phyloP scores from a whole-genome alignment of 1,140 invertebrate species.

The Glossosoma conforme region DNA sequence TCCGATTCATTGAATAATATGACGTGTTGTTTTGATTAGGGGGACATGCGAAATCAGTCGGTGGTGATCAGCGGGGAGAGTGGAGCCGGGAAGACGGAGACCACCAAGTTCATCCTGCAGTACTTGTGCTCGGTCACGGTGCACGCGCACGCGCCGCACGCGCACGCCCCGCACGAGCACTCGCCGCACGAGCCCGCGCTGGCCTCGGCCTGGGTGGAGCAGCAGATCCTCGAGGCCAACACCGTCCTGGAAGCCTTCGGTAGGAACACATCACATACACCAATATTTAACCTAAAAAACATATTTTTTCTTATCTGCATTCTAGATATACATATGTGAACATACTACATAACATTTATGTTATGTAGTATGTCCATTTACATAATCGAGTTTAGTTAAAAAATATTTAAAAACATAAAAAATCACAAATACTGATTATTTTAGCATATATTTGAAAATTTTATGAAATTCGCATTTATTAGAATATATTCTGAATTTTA shows the following conservation, averaged over 20 bases:
- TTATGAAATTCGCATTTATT: no score
- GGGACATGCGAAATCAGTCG: slow-evolving; percentile 64
- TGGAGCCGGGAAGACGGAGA: slow-evolving; percentile 96
- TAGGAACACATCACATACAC: slow-evolving; percentile 42
- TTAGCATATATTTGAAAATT: no score
- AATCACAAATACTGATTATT: no score
- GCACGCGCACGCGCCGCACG: slow-evolving; percentile 32
- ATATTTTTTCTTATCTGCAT: neutral
- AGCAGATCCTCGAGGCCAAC: slow-evolving; percentile 91
- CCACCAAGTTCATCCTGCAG: slow-evolving; percentile 91
- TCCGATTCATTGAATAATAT: no score
- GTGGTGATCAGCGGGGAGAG: slow-evolving; percentile 97
- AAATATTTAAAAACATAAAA: no score
- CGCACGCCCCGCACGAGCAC: slow-evolving; percentile 38
- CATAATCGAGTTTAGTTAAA: no score
- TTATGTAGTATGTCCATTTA: no score
- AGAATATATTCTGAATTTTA: no score
- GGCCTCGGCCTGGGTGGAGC: slow-evolving; percentile 89
- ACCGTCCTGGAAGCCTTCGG: slow-evolving; percentile 90
- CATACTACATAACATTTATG: no score
- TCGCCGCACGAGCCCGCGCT: slow-evolving; percentile 57
- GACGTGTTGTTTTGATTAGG: no score
- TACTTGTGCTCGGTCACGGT: slow-evolving; percentile 82
- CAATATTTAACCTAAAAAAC: slow-evolving; percentile 12
- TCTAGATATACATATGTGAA: no score